Conservation (phyloP, 2,797 vertebrate genomes). For the Etheostoma perlongum region DNA sequence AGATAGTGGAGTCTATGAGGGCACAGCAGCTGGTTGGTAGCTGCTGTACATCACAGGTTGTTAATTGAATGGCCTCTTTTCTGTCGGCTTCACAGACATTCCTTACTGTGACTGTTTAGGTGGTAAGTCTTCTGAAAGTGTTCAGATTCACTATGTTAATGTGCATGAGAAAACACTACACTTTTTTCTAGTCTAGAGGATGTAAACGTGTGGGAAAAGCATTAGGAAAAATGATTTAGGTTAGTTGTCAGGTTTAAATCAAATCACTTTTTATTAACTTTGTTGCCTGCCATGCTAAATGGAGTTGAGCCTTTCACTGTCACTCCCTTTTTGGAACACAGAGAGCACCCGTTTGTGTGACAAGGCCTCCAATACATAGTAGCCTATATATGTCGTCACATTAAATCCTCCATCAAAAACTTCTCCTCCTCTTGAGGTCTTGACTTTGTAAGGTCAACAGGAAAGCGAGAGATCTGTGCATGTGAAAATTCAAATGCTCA, state of each 20-base stretch:
- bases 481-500: conserved; percentile 33
- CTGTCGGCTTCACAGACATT: conserved; percentile 86
- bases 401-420: conserved; percentile 1
- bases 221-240: neutral
- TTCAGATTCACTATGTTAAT: conserved; percentile 33
- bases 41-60: conserved; percentile 47
- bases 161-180: conserved; percentile 55
- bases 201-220: conserved; percentile 13
- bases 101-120: conserved; percentile 85
- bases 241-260: neutral
- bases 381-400: conserved; percentile 1
- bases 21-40: conserved; percentile 45
- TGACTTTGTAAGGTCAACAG: neutral
- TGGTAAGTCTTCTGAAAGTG: conserved; percentile 83
- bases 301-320: conserved; percentile 24
- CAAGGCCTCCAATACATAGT: conserved; percentile 5
- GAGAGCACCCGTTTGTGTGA: conserved; percentile 24
- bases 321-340: conserved; percentile 14
- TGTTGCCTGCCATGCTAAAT: conserved; percentile 13
- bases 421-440: neutral
- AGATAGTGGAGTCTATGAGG: conserved; percentile 59
- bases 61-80: conserved; percentile 74
- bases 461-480: neutral
- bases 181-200: neutral
- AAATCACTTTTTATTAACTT: conserved; percentile 11